These are phyloP conservation scores for Drosophila pseudotalamancana DNA, from an alignment of 2,888 invertebrate genomes.

Conservation along the genomic window DNA sequence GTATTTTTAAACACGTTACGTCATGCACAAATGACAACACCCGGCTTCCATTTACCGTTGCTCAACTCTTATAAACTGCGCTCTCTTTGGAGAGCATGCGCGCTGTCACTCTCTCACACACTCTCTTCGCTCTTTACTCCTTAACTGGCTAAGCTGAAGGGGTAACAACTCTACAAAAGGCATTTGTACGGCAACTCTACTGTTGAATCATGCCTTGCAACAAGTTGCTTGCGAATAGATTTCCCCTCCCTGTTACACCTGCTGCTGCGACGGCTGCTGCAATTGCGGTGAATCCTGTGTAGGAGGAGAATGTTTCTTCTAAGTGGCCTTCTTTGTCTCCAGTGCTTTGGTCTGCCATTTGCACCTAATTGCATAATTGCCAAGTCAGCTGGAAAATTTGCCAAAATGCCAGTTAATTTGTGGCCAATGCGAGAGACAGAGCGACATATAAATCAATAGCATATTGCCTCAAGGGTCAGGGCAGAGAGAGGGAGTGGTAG, in stretches of 20 bases:
- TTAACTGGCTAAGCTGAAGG: conserved; percentile 4
- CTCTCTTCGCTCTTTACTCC: not conserved
- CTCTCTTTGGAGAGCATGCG: conserved; percentile 53
- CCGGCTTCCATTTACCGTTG: conserved; percentile 42
- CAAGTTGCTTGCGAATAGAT: conserved; percentile 57
- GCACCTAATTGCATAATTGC: conserved; percentile 76
- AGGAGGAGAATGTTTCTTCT: conserved; percentile 3
- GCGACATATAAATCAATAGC: conserved; percentile 38
- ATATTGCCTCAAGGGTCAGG: not conserved
- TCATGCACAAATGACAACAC: conserved; percentile 71
- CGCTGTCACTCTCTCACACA: not conserved
- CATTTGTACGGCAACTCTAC: conserved; percentile 14
- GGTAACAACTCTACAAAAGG: conserved; percentile 29
- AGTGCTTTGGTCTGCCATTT: conserved; percentile 26
- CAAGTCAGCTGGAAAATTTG: conserved; percentile 72
- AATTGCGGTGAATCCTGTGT: not conserved
- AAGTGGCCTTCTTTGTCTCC: conserved; percentile 18
- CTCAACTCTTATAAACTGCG: conserved; percentile 23
- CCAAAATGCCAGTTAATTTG: conserved; percentile 68
- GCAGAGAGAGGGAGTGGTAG: not conserved
- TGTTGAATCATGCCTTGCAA: conserved; percentile 51
- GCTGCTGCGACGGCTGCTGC: conserved; percentile 1
- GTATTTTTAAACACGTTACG: conserved; percentile 58
- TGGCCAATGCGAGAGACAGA: conserved; percentile 32
- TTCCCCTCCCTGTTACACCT: conserved; percentile 8